phyloP scores from a whole-genome alignment of 2,113 vertebrate genomes.

The Percopsis transmontana region DNA sequence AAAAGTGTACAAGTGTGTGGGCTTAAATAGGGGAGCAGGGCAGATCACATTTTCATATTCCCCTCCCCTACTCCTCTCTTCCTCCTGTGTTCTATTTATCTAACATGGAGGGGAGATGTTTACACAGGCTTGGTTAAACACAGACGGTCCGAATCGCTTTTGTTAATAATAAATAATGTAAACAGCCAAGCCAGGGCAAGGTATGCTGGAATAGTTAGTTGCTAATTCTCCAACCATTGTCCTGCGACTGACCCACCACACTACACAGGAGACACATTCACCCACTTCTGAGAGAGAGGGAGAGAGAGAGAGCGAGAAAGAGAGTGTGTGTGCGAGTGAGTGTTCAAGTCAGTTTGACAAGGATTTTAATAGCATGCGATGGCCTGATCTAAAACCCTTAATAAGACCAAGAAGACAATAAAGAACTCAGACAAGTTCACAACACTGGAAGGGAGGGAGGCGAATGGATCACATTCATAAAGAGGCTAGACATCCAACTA shows the following conservation, averaged over 20 bases:
- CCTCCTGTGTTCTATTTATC: constrained; percentile 65
- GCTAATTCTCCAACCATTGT: constrained; percentile 29
- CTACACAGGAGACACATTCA: constrained; percentile 5
- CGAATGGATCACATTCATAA: constrained; percentile 33
- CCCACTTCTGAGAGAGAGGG: constrained; percentile 6
- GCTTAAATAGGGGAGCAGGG: constrained; percentile 1
- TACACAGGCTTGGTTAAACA: constrained; percentile 68
- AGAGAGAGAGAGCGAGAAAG: not conserved
- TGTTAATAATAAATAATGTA: constrained; percentile 75
- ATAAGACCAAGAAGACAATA: not conserved
- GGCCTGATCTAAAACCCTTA: not conserved
- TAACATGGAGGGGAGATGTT: constrained; percentile 61
- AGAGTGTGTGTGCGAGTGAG: not conserved
- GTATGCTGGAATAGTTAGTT: constrained; percentile 31
- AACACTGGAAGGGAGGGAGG: constrained; percentile 30
- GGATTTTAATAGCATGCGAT: not conserved
- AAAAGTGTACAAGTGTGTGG: not conserved
- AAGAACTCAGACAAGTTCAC: not conserved
- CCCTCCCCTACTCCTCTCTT: constrained; percentile 15
- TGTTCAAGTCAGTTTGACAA: not conserved
- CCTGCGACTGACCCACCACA: constrained; percentile 15
- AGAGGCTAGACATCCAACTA: constrained; percentile 27
- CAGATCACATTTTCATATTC: constrained; percentile 37
- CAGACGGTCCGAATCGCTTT: constrained; percentile 56
- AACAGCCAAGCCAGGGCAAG: constrained; percentile 48